Evolutionary conservation across 2,113 vertebrate species (phyloP).

Genomic region (Tilapia sparmanii): DNA sequence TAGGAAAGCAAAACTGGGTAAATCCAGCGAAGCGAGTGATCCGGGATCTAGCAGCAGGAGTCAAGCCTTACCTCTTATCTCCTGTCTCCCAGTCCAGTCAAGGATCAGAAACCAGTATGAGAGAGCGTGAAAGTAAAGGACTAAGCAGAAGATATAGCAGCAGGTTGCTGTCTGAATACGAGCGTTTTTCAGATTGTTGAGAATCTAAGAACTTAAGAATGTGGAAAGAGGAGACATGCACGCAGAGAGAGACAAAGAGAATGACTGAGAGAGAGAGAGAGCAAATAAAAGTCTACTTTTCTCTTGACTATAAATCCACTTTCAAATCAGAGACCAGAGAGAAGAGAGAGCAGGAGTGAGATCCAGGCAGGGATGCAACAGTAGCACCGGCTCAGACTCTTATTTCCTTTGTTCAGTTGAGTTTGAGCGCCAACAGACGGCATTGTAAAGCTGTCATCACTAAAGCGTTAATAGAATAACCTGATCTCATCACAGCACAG

Average conservation of each 20-base stretch:
- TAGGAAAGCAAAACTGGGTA: not conserved
- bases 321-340: not conserved
- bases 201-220: not conserved
- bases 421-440: slow-evolving; percentile 3
- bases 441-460: slow-evolving; percentile 44
- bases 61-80: not conserved
- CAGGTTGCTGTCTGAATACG: slow-evolving; percentile 5
- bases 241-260: not conserved
- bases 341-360: not conserved
- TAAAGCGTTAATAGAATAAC: slow-evolving; percentile 24
- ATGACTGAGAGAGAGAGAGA: not conserved
- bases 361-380: not conserved
- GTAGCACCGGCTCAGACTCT: not conserved
- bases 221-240: not conserved
- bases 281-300: slow-evolving; percentile 22
- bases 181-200: not conserved
- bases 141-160: not conserved
- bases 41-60: slow-evolving; percentile 7
- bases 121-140: not conserved
- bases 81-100: slow-evolving; percentile 3
- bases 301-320: slow-evolving; percentile 7
- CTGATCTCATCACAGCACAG: slow-evolving; percentile 7
- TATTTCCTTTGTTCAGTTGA: slow-evolving; percentile 12
- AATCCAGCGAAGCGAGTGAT: not conserved
- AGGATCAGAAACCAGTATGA: not conserved